These are phyloP conservation scores for Malthinus seriepunctatus DNA, from an alignment of 2,888 invertebrate genomes.

Conservation along the genomic window DNA sequence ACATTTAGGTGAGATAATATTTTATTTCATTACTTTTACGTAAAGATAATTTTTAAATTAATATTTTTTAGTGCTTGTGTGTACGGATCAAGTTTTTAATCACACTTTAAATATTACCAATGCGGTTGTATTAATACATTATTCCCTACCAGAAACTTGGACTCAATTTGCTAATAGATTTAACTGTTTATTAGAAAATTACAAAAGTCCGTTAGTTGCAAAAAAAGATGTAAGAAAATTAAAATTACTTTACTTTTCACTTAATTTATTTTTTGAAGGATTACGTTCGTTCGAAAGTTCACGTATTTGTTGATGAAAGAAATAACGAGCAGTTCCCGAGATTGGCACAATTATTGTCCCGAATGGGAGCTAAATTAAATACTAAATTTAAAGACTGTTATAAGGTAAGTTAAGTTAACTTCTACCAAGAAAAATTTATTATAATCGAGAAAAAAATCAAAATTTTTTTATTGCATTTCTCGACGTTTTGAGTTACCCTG, in stretches of 20 bases:
- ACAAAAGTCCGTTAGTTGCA: conserved; percentile 47
- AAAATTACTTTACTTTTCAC: neutral
- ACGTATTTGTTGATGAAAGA: conserved; percentile 63
- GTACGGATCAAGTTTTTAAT: conserved; percentile 67
- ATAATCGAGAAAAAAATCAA: too few relatives aligned
- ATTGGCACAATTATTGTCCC: conserved; percentile 62
- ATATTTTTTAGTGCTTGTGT: conserved; percentile 63
- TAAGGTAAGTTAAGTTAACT: conserved; percentile 31
- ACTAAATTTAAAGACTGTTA: conserved; percentile 46
- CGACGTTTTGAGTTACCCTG: too few relatives aligned
- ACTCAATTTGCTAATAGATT: conserved; percentile 73
- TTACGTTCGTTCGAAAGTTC: conserved; percentile 39
- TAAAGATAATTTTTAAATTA: conserved; percentile 9
- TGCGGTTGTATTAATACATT: conserved; percentile 71
- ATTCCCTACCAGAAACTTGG: conserved; percentile 67
- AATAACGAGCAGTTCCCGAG: conserved; percentile 65
- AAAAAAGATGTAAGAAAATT: conserved; percentile 40
- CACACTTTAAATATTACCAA: conserved; percentile 65
- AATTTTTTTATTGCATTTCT: too few relatives aligned
- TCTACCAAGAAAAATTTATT: neutral
- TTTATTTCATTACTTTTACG: neutral
- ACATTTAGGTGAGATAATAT: conserved; percentile 22
- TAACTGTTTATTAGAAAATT: conserved; percentile 66
- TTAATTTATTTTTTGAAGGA: too few relatives aligned
- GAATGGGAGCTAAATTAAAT: conserved; percentile 50